Conservation (phyloP, 2,888 invertebrate genomes). For the Zelleria hepariella region DNA sequence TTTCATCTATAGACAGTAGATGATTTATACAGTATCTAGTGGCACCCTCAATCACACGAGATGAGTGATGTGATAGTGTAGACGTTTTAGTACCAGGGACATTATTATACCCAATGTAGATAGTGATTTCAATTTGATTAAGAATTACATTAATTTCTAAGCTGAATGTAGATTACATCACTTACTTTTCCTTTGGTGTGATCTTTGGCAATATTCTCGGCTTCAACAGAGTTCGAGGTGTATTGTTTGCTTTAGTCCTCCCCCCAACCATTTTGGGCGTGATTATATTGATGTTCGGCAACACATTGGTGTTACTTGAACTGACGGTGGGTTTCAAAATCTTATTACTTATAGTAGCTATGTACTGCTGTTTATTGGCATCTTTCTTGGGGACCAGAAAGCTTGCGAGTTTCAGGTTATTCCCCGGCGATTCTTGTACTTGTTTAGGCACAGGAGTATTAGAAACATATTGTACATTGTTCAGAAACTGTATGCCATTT, state of each 20-base stretch:
- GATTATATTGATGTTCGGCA: constrained; percentile 24
- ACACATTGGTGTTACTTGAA: constrained; percentile 19
- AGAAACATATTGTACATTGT: constrained; percentile 22
- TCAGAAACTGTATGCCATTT: constrained; percentile 31
- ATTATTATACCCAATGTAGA: too few species aligned
- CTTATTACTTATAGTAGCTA: constrained; percentile 11
- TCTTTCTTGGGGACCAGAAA: constrained; percentile 49
- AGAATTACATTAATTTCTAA: background rate
- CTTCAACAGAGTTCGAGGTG: background rate
- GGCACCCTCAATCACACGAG: too few species aligned
- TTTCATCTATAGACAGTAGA: too few species aligned
- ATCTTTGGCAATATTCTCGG: constrained; percentile 50
- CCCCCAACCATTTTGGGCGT: background rate
- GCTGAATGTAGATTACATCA: constrained; percentile 10
- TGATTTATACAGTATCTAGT: too few species aligned
- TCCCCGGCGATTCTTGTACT: constrained; percentile 36
- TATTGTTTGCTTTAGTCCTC: background rate
- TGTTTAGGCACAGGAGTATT: constrained; percentile 22
- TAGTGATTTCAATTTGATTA: too few species aligned
- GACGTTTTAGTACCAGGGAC: too few species aligned
- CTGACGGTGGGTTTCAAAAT: constrained; percentile 39
- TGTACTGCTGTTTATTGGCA: constrained; percentile 1
- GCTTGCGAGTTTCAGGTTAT: constrained; percentile 56
- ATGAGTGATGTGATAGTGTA: too few species aligned
- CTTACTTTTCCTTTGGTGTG: constrained; percentile 60